phyloP scores from a whole-genome alignment of 1,140 invertebrate species.

The Lordiphosa collinella region DNA sequence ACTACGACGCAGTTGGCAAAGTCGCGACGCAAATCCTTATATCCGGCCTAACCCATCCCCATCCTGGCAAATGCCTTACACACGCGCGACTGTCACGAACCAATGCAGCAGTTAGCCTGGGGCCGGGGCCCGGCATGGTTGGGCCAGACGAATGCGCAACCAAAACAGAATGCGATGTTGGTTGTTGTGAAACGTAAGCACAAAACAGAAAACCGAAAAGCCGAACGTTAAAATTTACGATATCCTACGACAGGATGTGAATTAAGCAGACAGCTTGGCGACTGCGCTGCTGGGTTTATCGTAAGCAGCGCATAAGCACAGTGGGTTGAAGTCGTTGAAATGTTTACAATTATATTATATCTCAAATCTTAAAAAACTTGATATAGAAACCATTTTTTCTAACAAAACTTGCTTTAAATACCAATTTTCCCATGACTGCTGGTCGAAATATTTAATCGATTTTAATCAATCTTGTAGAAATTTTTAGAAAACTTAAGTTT shows the following conservation, averaged over 20 bases:
- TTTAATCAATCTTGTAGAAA: no score
- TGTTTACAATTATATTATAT: background rate
- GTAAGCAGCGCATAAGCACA: background rate
- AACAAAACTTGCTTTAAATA: no score
- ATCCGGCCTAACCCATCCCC: background rate
- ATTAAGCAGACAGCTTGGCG: constrained; percentile 12
- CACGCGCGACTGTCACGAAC: constrained; percentile 1
- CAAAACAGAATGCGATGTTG: constrained; percentile 74
- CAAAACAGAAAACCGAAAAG: constrained; percentile 61
- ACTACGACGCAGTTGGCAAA: constrained; percentile 11
- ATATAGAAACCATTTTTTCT: no score
- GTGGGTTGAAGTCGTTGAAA: background rate
- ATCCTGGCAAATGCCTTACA: background rate
- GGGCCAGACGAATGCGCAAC: constrained; percentile 37
- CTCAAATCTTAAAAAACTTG: no score
- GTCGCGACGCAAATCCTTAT: constrained; percentile 14
- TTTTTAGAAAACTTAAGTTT: no score
- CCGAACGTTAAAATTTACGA: constrained; percentile 43
- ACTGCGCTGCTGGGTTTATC: constrained; percentile 4
- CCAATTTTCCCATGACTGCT: no score
- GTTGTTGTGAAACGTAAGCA: constrained; percentile 61
- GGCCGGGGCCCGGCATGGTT: constrained; percentile 23
- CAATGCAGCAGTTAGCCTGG: constrained; percentile 5
- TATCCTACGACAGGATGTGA: constrained; percentile 25
- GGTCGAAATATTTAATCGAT: no score